Percentiles rank a stretch among this genome's conserved stretches.
phyloP scores from a whole-genome alignment of 2,113 vertebrate genomes.

The Megaceryle torquata region DNA sequence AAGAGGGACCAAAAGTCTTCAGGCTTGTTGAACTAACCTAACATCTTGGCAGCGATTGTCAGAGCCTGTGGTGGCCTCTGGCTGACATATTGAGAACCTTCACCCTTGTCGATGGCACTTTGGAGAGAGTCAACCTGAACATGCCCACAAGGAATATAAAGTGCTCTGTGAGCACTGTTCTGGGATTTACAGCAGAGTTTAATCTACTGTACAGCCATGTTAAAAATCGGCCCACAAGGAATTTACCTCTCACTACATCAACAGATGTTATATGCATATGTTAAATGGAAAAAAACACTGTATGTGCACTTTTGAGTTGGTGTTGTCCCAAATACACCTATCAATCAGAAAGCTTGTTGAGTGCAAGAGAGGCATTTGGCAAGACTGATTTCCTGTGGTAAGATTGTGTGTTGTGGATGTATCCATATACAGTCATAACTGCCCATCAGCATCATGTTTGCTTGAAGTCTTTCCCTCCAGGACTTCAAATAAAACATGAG shows the following conservation, averaged over 20 bases:
- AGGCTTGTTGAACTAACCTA: background rate
- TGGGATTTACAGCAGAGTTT: background rate
- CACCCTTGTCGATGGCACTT: fast-evolving
- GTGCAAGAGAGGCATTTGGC: background rate
- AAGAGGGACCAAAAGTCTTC: background rate
- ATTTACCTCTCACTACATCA: background rate
- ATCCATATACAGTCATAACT: background rate
- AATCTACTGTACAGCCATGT: background rate
- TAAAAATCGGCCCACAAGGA: background rate
- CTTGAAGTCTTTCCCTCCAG: background rate
- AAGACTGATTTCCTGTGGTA: background rate
- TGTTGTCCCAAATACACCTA: background rate
- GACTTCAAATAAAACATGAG: background rate
- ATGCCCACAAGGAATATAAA: background rate
- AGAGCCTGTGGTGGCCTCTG: background rate
- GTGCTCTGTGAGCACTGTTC: background rate
- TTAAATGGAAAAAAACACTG: background rate
- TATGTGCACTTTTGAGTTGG: background rate
- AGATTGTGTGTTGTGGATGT: background rate
- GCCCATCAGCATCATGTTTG: background rate
- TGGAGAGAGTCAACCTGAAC: background rate
- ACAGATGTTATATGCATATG: background rate
- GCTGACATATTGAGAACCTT: fast-evolving
- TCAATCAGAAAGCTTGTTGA: background rate
- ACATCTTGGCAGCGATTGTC: background rate